These are phyloP conservation scores for Cheilosia scutellata DNA, from an alignment of 2,888 invertebrate genomes.

Conservation along the genomic window DNA sequence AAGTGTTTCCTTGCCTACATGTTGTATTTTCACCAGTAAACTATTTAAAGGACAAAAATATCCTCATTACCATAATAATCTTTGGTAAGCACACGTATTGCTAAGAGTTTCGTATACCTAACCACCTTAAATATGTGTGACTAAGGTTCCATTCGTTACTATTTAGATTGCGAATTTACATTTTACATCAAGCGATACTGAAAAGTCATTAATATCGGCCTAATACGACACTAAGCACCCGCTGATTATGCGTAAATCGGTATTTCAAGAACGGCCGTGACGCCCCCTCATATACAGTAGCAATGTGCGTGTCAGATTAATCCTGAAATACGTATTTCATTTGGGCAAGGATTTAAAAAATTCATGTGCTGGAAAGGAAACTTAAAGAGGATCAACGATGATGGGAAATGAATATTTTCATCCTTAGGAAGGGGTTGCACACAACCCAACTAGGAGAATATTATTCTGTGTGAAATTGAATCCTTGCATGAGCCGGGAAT, in stretches of 20 bases:
- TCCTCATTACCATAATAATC: constrained; percentile 50
- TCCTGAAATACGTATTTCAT: constrained; percentile 47
- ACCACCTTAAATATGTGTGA: neutral
- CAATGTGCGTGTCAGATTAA: constrained; percentile 57
- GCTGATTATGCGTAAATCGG: constrained; percentile 61
- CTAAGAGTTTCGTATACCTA: neutral
- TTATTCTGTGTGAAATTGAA: constrained; percentile 61
- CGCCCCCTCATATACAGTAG: neutral
- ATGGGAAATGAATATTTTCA: constrained; percentile 22
- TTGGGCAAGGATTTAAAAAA: constrained; percentile 50
- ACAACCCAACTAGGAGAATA: neutral
- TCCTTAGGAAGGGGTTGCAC: constrained; percentile 23
- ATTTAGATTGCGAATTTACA: constrained; percentile 36
- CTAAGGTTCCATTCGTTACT: constrained; percentile 7
- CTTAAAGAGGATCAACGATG: constrained; percentile 30
- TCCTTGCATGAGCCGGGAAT: neutral
- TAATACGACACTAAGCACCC: constrained; percentile 69
- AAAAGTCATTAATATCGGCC: constrained; percentile 64
- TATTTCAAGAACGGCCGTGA: constrained; percentile 37
- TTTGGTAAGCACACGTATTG: neutral
- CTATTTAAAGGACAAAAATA: neutral
- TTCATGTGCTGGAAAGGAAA: constrained; percentile 49
- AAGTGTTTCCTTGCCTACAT: neutral
- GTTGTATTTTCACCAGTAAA: neutral
- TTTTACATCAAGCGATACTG: constrained; percentile 34